Conservation (phyloP, 2,113 vertebrate genomes). For the Grammomys surdaster region DNA sequence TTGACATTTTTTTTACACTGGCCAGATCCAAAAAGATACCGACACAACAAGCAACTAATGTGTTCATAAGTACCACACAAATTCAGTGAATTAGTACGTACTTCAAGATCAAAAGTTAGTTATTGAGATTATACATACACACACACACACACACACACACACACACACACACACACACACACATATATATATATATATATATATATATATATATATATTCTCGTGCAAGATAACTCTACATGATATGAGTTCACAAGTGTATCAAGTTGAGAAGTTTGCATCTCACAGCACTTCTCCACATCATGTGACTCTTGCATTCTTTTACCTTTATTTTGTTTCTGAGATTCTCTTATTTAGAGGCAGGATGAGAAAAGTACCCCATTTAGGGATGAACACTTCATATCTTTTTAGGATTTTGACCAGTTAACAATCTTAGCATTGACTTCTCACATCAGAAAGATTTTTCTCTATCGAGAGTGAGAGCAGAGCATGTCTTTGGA, state of each 20-base stretch:
- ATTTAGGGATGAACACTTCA: not conserved
- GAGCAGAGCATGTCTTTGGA: not conserved
- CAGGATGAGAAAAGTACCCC: not conserved
- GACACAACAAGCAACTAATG: not conserved
- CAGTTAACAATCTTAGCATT: not conserved
- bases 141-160: too few relatives aligned
- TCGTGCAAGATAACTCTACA: not conserved
- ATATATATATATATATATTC: not conserved
- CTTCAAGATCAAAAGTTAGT: not conserved
- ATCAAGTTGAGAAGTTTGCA: not conserved
- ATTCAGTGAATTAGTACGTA: not conserved
- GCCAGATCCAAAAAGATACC: not conserved
- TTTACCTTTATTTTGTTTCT: not conserved
- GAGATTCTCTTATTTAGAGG: not conserved
- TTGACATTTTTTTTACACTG: not conserved
- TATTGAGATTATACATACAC: too few relatives aligned
- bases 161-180: too few relatives aligned
- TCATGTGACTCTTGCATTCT: not conserved
- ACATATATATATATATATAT: too few relatives aligned
- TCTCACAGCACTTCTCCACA: not conserved
- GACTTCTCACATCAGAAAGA: not conserved
- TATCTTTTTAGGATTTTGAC: not conserved
- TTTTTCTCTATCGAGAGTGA: not conserved
- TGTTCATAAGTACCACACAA: not conserved
- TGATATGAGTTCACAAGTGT: not conserved